These are phyloP conservation scores for Harmothoe impar DNA, from an alignment of 2,888 invertebrate genomes.

Conservation along the genomic window DNA sequence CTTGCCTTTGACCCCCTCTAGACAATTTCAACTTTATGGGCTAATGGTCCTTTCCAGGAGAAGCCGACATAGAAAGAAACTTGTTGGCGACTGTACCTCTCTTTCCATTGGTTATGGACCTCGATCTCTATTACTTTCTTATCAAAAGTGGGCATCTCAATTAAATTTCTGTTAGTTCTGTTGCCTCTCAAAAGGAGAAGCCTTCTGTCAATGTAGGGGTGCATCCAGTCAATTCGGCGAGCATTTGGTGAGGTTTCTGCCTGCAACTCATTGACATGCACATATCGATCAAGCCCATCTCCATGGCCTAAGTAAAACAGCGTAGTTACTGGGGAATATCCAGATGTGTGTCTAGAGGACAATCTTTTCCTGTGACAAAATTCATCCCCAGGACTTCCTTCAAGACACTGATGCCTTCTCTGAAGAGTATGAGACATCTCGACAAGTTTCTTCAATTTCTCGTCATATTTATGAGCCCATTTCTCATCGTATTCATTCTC, in stretches of 20 bases:
- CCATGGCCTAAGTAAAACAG: slow-evolving; percentile 15
- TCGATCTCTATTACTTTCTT: no score
- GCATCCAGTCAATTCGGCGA: neutral
- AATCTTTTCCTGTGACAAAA: neutral
- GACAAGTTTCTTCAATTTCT: neutral
- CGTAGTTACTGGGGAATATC: neutral
- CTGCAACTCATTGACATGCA: neutral
- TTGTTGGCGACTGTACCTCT: neutral
- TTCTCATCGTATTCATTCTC: no score
- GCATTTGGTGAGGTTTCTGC: neutral
- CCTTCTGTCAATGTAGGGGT: no score
- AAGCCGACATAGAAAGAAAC: slow-evolving; percentile 5
- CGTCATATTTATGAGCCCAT: no score
- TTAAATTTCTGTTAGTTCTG: no score
- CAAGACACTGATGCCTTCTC: neutral
- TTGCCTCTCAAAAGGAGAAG: no score
- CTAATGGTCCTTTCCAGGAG: slow-evolving; percentile 27
- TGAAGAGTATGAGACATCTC: neutral
- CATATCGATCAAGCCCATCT: neutral
- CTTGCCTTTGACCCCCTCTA: no score
- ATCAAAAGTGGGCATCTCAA: no score
- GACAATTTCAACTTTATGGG: neutral
- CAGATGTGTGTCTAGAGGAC: neutral
- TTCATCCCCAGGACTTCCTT: neutral
- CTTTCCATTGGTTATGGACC: neutral